Percentiles rank a stretch among this genome's conserved stretches.
These are phyloP conservation scores for Centropus bengalensis DNA, from an alignment of 2,113 vertebrate species.

Conservation along the genomic window DNA sequence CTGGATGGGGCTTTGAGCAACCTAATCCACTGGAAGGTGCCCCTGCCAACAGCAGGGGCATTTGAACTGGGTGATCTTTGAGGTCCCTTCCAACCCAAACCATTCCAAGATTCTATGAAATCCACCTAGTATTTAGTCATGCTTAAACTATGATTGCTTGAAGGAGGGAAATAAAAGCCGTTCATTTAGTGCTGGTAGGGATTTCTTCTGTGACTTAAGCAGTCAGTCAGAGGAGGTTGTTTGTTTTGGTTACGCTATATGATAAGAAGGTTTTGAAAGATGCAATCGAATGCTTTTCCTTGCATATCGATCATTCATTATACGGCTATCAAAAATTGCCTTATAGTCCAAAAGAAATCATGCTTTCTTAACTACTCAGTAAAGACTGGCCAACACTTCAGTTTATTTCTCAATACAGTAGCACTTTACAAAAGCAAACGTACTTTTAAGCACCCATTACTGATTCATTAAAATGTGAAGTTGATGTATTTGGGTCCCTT, in stretches of 20 bases:
- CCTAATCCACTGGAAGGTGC: too few species aligned
- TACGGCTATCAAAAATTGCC: constrained; percentile 32
- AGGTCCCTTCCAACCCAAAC: too few species aligned
- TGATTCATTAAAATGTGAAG: constrained; percentile 16
- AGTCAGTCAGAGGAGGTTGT: background rate
- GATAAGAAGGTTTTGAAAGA: background rate
- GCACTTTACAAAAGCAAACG: background rate
- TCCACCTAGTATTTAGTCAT: background rate
- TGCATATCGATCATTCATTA: constrained; percentile 37
- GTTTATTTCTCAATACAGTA: constrained; percentile 37
- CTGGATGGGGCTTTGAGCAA: too few species aligned
- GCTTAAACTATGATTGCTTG: background rate
- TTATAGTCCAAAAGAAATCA: constrained; percentile 46
- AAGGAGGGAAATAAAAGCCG: rapidly evolving
- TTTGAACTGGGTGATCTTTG: too few species aligned
- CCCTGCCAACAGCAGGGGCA: too few species aligned
- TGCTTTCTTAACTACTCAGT: constrained; percentile 20
- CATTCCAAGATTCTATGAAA: too few species aligned
- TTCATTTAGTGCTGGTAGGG: background rate
- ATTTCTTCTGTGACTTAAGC: constrained; percentile 35
- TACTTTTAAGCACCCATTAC: background rate
- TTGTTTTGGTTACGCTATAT: background rate
- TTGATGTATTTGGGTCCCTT: constrained; percentile 19
- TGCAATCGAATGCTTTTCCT: background rate
- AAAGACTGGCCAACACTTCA: background rate